phyloP scores from a whole-genome alignment of 2,113 vertebrate species.

The Vidua chalybeata region DNA sequence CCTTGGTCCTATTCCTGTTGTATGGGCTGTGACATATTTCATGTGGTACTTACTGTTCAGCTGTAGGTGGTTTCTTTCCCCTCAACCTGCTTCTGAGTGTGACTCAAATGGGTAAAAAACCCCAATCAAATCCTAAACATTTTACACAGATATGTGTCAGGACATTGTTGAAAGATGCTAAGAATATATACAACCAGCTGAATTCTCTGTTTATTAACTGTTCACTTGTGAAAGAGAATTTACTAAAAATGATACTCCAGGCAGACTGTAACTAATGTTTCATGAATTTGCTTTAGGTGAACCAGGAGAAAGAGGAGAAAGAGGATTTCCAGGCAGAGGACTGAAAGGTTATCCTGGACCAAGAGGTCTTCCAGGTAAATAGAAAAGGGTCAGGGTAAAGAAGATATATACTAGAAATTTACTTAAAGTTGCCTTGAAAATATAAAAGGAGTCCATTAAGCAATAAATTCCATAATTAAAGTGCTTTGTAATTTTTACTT shows the following conservation, averaged over 20 bases:
- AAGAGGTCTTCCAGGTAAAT: constrained; percentile 89
- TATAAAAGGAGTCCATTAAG: neutral
- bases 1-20: neutral
- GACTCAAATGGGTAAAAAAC: neutral
- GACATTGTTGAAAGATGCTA: neutral
- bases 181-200: neutral
- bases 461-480: neutral
- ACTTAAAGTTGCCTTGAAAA: neutral
- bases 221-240: neutral
- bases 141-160: neutral
- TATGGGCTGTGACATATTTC: neutral
- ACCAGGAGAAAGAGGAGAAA: constrained; percentile 89
- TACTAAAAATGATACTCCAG: neutral
- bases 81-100: neutral
- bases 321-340: constrained; percentile 88
- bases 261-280: neutral
- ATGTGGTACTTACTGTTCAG: neutral
- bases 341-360: constrained; percentile 88
- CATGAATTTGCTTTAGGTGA: constrained; percentile 82
- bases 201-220: neutral
- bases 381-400: neutral
- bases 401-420: neutral
- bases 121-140: neutral
- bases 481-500: neutral
- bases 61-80: neutral